phyloP scores from a whole-genome alignment of 2,113 vertebrate species.

The Tamias sibiricus region DNA sequence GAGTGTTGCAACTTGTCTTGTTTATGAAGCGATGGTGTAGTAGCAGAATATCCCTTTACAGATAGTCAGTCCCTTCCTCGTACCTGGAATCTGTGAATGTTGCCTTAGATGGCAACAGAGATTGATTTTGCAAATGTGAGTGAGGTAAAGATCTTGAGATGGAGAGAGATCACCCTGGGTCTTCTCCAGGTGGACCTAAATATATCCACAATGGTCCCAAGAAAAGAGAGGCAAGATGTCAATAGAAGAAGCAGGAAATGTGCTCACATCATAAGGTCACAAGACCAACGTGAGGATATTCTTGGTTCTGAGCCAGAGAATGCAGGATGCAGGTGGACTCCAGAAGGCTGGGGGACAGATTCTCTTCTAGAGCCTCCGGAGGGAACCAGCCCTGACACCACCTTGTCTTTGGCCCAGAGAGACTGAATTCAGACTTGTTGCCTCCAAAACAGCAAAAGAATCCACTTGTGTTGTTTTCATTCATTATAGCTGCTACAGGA shows the following conservation, averaged over 20 bases:
- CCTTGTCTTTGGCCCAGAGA: background rate
- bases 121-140: background rate
- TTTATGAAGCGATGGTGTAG: background rate
- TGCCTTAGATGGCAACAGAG: background rate
- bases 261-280: background rate
- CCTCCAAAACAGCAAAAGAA: background rate
- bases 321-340: background rate
- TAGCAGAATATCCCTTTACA: background rate
- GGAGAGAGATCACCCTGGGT: background rate
- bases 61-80: too few relatives aligned
- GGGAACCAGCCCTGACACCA: background rate
- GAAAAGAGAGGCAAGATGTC: background rate
- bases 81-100: background rate
- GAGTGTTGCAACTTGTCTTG: background rate
- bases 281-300: background rate
- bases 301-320: fast-evolving
- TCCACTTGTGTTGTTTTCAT: background rate
- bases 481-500: background rate
- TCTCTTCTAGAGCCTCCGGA: background rate
- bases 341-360: background rate
- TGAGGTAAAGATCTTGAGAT: background rate
- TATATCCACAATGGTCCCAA: background rate
- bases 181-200: fast-evolving
- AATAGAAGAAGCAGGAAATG: background rate
- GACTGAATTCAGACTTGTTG: too few relatives aligned